Percentiles rank a stretch among this genome's conserved stretches.
Evolutionary conservation across 2,888 invertebrate genomes (phyloP).

Genomic region (Callyntrura sp.): DNA sequence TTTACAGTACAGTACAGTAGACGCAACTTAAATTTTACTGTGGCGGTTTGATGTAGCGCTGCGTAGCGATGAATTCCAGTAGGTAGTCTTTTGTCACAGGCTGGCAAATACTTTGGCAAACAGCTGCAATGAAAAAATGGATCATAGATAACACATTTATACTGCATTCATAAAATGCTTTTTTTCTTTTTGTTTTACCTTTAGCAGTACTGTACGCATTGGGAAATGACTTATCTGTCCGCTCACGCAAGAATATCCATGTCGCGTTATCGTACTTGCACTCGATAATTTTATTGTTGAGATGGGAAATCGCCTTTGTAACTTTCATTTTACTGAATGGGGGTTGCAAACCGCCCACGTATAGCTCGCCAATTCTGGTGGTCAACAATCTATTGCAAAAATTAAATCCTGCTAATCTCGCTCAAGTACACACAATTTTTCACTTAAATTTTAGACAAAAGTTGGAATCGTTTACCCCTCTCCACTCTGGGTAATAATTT

Average conservation of each 20-base stretch:
- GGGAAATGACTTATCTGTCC: constrained; percentile 98
- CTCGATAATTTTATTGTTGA: constrained; percentile 98
- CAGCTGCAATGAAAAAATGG: constrained; percentile 90
- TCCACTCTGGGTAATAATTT: constrained; percentile 91
- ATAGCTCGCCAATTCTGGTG: constrained; percentile 90
- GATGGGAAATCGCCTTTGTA: constrained; percentile 91
- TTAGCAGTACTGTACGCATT: constrained; percentile 95
- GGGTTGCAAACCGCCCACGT: constrained; percentile 90
- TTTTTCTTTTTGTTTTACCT: constrained; percentile 88
- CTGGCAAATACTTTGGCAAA: constrained; percentile 91
- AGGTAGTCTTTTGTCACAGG: constrained; percentile 95
- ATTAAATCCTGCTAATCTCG: constrained; percentile 34
- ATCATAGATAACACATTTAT: too few species aligned
- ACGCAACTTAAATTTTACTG: neutral
- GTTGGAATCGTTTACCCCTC: constrained; percentile 88
- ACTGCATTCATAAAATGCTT: too few species aligned
- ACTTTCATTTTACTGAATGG: constrained; percentile 92
- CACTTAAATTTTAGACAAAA: too few species aligned
- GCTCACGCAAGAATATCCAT: constrained; percentile 98
- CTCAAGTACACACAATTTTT: neutral
- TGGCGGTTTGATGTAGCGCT: constrained; percentile 85
- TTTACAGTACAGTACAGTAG: neutral
- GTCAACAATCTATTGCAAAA: constrained; percentile 88
- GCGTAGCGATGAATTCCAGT: constrained; percentile 89
- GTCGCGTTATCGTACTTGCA: constrained; percentile 92